A percentile compares a stretch with the other conserved stretches of the same genome.
Conservation (phyloP, 2,797 vertebrate genomes). For the Rhynchonycteris naso region DNA sequence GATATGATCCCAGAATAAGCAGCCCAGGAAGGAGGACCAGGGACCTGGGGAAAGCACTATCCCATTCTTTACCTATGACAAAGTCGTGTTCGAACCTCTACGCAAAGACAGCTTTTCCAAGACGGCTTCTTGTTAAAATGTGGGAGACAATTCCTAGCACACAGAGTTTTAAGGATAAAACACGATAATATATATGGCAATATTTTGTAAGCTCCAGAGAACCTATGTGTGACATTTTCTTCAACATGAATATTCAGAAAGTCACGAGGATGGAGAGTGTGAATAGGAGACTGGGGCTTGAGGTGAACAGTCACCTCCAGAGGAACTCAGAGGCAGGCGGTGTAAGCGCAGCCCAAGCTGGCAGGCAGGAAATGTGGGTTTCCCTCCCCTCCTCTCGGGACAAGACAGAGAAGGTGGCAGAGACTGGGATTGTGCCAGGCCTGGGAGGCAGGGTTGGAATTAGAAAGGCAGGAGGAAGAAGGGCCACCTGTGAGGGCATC, state of each 20-base stretch:
- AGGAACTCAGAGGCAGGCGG: not conserved
- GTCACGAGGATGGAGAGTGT: not conserved
- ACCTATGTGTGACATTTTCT: not conserved
- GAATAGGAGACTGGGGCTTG: not conserved
- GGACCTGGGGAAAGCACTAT: not conserved
- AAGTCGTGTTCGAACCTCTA: not conserved
- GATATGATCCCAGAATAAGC: not conserved
- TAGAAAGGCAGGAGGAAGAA: not conserved
- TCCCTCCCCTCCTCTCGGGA: not conserved
- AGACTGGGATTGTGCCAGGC: not conserved
- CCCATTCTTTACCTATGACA: not conserved
- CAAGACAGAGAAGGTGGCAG: not conserved
- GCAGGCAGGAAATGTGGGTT: not conserved
- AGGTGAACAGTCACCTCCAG: not conserved
- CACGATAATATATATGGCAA: not conserved
- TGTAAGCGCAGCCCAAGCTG: not conserved
- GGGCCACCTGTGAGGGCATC: not conserved
- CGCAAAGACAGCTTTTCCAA: not conserved
- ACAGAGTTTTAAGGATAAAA: not conserved
- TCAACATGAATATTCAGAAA: not conserved
- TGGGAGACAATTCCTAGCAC: not conserved
- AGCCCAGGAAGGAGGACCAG: not conserved
- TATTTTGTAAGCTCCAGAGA: not conserved
- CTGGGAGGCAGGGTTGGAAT: not conserved
- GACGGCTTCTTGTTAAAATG: not conserved